Conservation (phyloP, 1,140 invertebrate species). For the Philotrypesis tridentata region DNA sequence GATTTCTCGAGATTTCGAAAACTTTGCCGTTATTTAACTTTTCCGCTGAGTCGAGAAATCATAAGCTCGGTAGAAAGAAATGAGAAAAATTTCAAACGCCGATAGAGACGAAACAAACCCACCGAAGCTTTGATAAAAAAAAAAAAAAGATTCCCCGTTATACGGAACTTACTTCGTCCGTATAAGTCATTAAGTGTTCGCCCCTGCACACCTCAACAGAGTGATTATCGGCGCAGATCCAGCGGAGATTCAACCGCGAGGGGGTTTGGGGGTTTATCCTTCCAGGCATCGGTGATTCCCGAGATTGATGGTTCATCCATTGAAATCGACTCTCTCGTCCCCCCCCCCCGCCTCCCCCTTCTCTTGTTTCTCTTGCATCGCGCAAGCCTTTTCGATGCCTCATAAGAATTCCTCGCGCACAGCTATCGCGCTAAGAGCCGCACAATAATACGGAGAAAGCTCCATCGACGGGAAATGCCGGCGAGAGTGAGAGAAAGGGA, state of each 20-base stretch:
- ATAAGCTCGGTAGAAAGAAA: too few species aligned
- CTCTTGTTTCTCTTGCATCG: background rate
- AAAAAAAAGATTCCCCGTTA: too few species aligned
- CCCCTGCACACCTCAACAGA: background rate
- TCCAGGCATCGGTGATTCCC: background rate
- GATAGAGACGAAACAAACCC: too few species aligned
- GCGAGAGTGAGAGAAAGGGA: too few species aligned
- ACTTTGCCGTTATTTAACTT: too few species aligned
- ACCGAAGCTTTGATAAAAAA: background rate
- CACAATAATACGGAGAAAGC: background rate
- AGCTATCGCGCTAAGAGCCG: background rate
- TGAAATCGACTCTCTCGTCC: background rate
- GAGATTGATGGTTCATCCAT: background rate
- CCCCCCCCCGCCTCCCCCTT: too few species aligned
- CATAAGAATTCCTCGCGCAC: background rate
- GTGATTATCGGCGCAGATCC: background rate
- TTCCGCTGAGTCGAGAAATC: too few species aligned
- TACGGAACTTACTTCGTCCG: background rate
- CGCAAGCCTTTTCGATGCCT: background rate
- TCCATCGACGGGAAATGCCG: background rate
- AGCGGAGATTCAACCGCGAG: too few species aligned
- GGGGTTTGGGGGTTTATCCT: background rate
- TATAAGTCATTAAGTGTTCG: background rate
- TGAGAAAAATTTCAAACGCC: too few species aligned
- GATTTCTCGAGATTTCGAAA: too few species aligned